Evolutionary conservation across 2,113 vertebrate species (phyloP).

Genomic region (Gavialis gangeticus): DNA sequence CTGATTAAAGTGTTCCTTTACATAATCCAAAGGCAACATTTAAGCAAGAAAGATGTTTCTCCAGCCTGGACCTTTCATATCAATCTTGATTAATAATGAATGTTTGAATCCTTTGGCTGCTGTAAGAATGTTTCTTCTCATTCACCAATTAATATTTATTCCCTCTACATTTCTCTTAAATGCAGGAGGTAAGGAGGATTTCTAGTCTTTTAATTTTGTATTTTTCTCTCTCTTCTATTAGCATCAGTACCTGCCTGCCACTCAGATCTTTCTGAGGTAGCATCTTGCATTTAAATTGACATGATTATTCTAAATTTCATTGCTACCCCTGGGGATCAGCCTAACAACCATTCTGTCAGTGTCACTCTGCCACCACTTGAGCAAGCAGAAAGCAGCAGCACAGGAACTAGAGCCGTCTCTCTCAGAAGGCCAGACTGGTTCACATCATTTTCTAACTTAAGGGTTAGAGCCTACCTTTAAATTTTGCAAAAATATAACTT

Average conservation of each 20-base stretch:
- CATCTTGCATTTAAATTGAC: not conserved
- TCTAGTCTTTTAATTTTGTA: not conserved
- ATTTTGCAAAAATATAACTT: not conserved
- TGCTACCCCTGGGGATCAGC: not conserved
- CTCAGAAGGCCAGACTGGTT: not conserved
- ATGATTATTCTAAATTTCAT: not conserved
- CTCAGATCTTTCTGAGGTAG: not conserved
- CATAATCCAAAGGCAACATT: rapidly evolving
- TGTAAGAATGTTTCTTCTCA: not conserved
- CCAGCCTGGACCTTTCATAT: not conserved
- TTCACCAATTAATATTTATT: not conserved
- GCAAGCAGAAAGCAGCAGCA: not conserved
- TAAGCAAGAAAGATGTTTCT: not conserved
- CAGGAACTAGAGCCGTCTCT: not conserved
- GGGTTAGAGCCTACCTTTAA: not conserved
- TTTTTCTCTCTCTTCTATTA: not conserved
- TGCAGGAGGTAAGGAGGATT: not conserved
- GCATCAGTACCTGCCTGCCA: not conserved
- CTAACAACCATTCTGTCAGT: not conserved
- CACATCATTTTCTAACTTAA: not conserved
- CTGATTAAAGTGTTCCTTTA: not conserved
- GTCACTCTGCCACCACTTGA: not conserved
- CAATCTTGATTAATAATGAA: not conserved
- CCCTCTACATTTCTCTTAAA: not conserved
- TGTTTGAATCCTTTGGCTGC: not conserved